Conservation (phyloP, 2,888 invertebrate species). For the Tetheella fluctuosa region DNA sequence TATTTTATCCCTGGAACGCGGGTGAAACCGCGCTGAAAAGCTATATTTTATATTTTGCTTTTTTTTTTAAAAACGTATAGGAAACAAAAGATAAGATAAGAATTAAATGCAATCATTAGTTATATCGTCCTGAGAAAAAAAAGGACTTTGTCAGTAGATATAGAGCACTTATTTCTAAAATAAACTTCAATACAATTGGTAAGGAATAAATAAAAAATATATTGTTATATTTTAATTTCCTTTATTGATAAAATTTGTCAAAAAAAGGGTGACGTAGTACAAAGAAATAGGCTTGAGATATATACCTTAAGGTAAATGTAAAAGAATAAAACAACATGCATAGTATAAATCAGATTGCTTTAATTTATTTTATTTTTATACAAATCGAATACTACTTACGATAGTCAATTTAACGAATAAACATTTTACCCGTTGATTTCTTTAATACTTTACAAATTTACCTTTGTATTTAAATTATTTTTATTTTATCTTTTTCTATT, state of each 20-base stretch:
- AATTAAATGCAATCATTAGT: too few species aligned
- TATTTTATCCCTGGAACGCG: too few species aligned
- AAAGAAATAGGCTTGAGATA: not conserved
- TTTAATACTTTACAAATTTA: conserved; percentile 80
- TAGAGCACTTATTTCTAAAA: too few species aligned
- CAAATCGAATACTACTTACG: conserved; percentile 84
- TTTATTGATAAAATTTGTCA: not conserved
- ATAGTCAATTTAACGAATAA: conserved; percentile 83
- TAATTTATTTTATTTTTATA: conserved; percentile 84
- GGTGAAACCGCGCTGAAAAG: too few species aligned
- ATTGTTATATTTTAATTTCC: not conserved
- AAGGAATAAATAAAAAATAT: not conserved
- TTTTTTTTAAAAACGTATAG: too few species aligned
- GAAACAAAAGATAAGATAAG: too few species aligned
- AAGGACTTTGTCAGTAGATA: too few species aligned
- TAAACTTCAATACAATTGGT: too few species aligned
- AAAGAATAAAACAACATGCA: conserved; percentile 62
- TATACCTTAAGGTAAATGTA: not conserved
- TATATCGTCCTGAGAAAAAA: too few species aligned
- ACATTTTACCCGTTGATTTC: conserved; percentile 80
- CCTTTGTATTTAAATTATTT: conserved; percentile 75
- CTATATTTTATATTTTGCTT: too few species aligned
- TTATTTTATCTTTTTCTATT: conserved; percentile 65
- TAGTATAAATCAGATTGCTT: conserved; percentile 85
- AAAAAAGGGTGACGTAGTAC: not conserved